phyloP scores from a whole-genome alignment of 1,140 invertebrate genomes.

The Dufourea novaeangliae region DNA sequence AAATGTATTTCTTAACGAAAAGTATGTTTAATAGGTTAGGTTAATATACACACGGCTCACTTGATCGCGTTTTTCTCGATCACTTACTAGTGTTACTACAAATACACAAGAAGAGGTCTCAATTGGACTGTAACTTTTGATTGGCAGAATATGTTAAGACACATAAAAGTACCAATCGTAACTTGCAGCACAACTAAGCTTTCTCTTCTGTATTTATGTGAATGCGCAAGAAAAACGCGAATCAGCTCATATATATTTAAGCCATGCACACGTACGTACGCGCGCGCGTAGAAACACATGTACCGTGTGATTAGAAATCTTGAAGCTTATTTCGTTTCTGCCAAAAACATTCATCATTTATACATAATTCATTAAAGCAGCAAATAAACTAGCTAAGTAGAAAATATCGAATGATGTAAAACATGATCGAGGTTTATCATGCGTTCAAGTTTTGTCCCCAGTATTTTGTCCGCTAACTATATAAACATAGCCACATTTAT shows the following conservation, averaged over 20 bases:
- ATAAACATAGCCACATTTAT: not conserved
- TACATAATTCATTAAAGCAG: not conserved
- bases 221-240: not conserved
- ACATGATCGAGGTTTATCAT: too few relatives aligned
- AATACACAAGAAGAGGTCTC: not conserved
- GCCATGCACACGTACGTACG: not conserved
- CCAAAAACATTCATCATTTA: not conserved
- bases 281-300: not conserved
- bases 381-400: too few relatives aligned
- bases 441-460: too few relatives aligned
- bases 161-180: not conserved
- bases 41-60: not conserved
- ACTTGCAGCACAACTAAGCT: too few relatives aligned
- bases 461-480: too few relatives aligned
- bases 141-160: not conserved
- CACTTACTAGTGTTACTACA: too few relatives aligned
- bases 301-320: not conserved
- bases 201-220: not conserved
- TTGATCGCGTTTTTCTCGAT: not conserved
- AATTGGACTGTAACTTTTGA: not conserved
- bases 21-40: constrained; percentile 31
- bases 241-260: not conserved
- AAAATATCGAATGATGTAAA: too few relatives aligned
- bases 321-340: not conserved
- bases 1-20: constrained; percentile 29